phyloP scores from a whole-genome alignment of 2,113 vertebrate genomes.

The Cololabis saira region DNA sequence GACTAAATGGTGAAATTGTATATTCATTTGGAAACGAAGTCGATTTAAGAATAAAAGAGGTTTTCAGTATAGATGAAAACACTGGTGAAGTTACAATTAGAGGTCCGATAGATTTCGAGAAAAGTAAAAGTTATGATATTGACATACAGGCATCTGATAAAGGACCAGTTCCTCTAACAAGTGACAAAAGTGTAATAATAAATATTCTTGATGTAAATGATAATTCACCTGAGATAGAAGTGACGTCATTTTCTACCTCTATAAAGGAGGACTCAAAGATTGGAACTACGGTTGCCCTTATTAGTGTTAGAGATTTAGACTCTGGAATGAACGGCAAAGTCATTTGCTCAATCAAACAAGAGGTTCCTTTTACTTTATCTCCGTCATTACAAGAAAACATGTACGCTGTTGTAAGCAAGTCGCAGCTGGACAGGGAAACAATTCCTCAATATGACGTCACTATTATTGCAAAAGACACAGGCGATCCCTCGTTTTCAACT shows the following conservation, averaged over 20 bases:
- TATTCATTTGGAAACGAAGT: slow-evolving; percentile 59
- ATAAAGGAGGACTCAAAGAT: slow-evolving; percentile 65
- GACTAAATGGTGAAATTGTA: slow-evolving; percentile 53
- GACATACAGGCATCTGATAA: slow-evolving; percentile 66
- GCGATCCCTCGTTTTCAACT: slow-evolving; percentile 39
- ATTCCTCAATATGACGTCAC: slow-evolving; percentile 62
- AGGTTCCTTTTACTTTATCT: slow-evolving; percentile 60
- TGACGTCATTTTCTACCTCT: slow-evolving; percentile 87
- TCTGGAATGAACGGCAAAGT: slow-evolving; percentile 68
- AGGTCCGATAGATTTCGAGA: slow-evolving; percentile 58
- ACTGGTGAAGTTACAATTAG: slow-evolving; percentile 63
- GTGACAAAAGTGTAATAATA: slow-evolving; percentile 52
- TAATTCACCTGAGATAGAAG: slow-evolving; percentile 59
- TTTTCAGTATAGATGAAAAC: slow-evolving; percentile 54
- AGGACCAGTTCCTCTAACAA: slow-evolving; percentile 1
- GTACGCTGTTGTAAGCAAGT: slow-evolving; percentile 58
- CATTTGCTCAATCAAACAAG: slow-evolving; percentile 39
- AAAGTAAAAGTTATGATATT: slow-evolving; percentile 37
- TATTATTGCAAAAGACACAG: slow-evolving; percentile 60
- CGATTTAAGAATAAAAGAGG: slow-evolving; percentile 36
- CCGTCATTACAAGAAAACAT: slow-evolving; percentile 64
- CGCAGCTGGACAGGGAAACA: slow-evolving; percentile 54
- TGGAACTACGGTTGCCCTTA: slow-evolving; percentile 60
- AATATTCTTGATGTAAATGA: slow-evolving; percentile 58
- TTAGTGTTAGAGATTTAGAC: slow-evolving; percentile 62